A percentile compares a stretch with the other conserved stretches of the same genome.
Evolutionary conservation across 2,113 vertebrate species (phyloP).

Genomic region (Ammodytes dubius): DNA sequence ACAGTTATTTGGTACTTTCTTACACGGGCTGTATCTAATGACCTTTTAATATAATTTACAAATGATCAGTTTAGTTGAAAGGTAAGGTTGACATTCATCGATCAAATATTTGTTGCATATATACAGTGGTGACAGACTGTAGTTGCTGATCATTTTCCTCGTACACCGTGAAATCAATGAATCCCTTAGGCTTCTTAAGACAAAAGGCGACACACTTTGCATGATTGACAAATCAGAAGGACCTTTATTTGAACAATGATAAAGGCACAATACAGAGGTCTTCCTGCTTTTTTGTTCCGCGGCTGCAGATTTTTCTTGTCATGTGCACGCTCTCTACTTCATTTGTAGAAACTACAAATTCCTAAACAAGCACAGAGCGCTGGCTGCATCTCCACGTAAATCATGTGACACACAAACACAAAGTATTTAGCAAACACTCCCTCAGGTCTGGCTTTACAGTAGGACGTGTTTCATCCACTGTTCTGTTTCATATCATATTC

Average conservation of each 20-base stretch:
- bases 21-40: too few relatives aligned
- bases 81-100: too few relatives aligned
- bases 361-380: slow-evolving; percentile 1
- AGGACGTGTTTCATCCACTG: not conserved
- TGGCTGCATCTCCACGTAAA: not conserved
- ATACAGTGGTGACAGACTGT: too few relatives aligned
- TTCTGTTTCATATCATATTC: slow-evolving; percentile 12
- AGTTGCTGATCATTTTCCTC: too few relatives aligned
- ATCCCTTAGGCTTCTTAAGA: too few relatives aligned
- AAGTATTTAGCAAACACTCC: slow-evolving; percentile 36
- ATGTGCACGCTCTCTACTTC: not conserved
- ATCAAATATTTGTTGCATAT: too few relatives aligned
- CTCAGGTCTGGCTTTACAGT: slow-evolving; percentile 11
- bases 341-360: slow-evolving; percentile 21
- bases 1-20: too few relatives aligned
- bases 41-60: too few relatives aligned
- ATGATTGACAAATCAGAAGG: slow-evolving; percentile 19
- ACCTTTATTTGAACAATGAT: slow-evolving; percentile 63
- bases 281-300: slow-evolving; percentile 27
- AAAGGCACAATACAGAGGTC: slow-evolving; percentile 64
- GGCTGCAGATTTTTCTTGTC: not conserved
- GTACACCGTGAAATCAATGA: too few relatives aligned
- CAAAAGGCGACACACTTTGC: not conserved
- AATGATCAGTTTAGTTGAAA: too few relatives aligned
- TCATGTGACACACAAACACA: slow-evolving; percentile 19